Conservation (phyloP, 2,888 invertebrate genomes). For the Aporophyla nigra region DNA sequence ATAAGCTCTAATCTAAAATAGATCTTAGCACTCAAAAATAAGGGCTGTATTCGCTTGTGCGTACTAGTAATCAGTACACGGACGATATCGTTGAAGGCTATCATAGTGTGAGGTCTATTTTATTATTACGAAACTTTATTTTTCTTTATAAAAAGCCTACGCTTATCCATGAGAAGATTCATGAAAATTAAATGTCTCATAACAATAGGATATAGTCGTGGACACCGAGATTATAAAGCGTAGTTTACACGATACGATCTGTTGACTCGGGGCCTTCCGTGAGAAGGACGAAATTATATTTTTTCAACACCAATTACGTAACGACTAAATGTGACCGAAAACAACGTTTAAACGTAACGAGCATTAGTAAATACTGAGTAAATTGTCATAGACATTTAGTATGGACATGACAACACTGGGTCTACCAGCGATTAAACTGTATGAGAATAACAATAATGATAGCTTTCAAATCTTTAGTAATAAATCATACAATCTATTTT, state of each 20-base stretch:
- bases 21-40: conserved; percentile 50
- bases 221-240: conserved; percentile 84
- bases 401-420: conserved; percentile 69
- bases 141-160: conserved; percentile 70
- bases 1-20: conserved; percentile 52
- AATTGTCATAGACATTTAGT: conserved; percentile 70
- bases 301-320: conserved; percentile 85
- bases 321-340: conserved; percentile 81
- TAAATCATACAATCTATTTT: conserved; percentile 69
- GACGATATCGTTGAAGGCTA: conserved; percentile 75
- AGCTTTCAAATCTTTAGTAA: conserved; percentile 62
- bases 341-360: conserved; percentile 77
- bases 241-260: conserved; percentile 87
- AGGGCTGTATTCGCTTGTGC: conserved; percentile 61
- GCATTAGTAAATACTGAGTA: conserved; percentile 71
- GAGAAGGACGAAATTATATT: conserved; percentile 83
- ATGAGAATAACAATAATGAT: conserved; percentile 65
- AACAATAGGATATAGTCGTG: conserved; percentile 80
- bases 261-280: conserved; percentile 79
- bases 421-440: conserved; percentile 49
- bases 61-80: conserved; percentile 53
- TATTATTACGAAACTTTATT: conserved; percentile 74
- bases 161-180: conserved; percentile 78
- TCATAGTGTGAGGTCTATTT: conserved; percentile 85
- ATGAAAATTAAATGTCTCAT: conserved; percentile 85